Base-by-base conservation (phyloP, 2,888 invertebrate genomes). In the Thymelicus sylvestris region DNA sequence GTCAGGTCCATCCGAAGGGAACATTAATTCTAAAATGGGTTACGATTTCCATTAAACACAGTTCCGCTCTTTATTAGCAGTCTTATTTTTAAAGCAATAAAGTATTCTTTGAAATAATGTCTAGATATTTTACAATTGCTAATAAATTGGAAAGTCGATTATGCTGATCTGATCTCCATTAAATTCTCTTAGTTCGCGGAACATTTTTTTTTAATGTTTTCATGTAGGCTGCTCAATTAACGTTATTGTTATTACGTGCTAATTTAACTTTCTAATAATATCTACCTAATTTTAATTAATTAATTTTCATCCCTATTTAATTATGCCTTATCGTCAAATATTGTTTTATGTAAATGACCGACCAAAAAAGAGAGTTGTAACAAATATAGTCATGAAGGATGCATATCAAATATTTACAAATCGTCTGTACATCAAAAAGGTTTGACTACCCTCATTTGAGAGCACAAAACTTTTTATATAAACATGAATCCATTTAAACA, bases 81-180 rank as follows among this genome's bases (percentile, higher is more conserved):
- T 60, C 60, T 38, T 60, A 65, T 59, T 48, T 59, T 64, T 7
- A 24, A 13, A 7, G 57, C 38, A 47, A 24, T 70, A 57, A 50
- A 61, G 65, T 65, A 50, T 12, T 39, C 31, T 57, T 66, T 70
- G 39, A 44, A 39, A 31, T 19, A 3, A 47, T 44, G 38, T 65
- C 65, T 41, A 50, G 41, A 60, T 65, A 38, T 59, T 70, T 65
- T 61, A 65, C 70, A 66, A 66, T 66, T 60, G 65, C 65, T 60
- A 70, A 70, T 70, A 65, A 70, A 69, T 69, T 64, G 64, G 48
- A 15, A 69, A 65, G 65, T 65, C 70, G 70, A 65, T 70, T 70
- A 64, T 24, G 59, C 38, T 50, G 41, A 65, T 59, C 38, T 50
- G 41, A 65, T 59, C 15, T 52, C 70, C 60, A n/a, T 55, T 48